Evolutionary conservation across 2,797 vertebrate species (phyloP).

Genomic region (Gymnopithys bicolor): DNA sequence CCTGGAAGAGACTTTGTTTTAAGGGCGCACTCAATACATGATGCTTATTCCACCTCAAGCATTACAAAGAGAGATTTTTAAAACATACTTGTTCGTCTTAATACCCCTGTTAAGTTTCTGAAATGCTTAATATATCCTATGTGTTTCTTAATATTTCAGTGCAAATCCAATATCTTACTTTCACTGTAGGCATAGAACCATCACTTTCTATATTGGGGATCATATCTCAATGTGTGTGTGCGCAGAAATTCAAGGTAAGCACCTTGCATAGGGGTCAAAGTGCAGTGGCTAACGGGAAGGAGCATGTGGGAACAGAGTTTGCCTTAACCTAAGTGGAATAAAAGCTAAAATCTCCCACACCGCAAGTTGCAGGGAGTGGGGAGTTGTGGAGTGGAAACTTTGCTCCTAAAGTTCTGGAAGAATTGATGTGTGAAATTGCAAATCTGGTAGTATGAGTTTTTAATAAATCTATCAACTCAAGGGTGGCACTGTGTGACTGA

Average conservation of each 20-base stretch:
- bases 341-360: neutral
- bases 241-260: neutral
- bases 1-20: slow-evolving; percentile 31
- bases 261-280: neutral
- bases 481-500: slow-evolving; percentile 69
- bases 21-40: neutral
- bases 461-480: slow-evolving; percentile 70
- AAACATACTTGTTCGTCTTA: slow-evolving; percentile 50
- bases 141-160: slow-evolving; percentile 34
- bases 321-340: neutral
- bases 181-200: neutral
- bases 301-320: neutral
- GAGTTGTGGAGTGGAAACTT: slow-evolving; percentile 32
- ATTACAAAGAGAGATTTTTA: slow-evolving; percentile 20
- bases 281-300: neutral
- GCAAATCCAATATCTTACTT: slow-evolving; percentile 4
- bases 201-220: neutral
- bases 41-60: slow-evolving; percentile 30
- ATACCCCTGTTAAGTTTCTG: slow-evolving; percentile 6
- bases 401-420: slow-evolving; percentile 60
- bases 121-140: slow-evolving; percentile 20
- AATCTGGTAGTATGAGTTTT: slow-evolving; percentile 68
- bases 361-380: neutral
- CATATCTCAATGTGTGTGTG: neutral
- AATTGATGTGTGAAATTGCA: slow-evolving; percentile 72